Percentiles rank a stretch among this genome's conserved stretches.
These are phyloP conservation scores for Empidonax alnorum DNA, from an alignment of 2,113 vertebrate species.

Conservation along the genomic window DNA sequence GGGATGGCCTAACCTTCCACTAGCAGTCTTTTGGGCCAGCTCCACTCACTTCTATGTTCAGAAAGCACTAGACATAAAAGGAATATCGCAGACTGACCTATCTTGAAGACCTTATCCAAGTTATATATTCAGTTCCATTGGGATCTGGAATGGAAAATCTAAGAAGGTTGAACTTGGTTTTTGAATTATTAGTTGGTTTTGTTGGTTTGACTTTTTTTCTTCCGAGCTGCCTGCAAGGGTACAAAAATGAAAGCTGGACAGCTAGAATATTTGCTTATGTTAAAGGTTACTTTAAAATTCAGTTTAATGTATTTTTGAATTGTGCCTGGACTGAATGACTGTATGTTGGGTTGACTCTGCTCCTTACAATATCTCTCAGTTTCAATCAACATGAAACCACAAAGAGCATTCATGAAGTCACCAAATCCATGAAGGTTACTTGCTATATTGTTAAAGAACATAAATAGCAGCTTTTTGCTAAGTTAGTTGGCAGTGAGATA, in stretches of 20 bases:
- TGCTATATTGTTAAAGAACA: slow-evolving; percentile 23
- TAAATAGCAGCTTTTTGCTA: slow-evolving; percentile 51
- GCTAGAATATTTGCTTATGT: background rate
- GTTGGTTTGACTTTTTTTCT: background rate
- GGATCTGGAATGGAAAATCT: background rate
- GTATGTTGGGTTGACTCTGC: background rate
- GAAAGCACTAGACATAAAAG: background rate
- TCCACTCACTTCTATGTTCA: background rate
- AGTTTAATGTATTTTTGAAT: background rate
- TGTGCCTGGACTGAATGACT: background rate
- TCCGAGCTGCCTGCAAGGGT: background rate
- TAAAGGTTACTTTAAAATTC: background rate
- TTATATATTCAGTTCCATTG: background rate
- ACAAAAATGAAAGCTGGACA: background rate
- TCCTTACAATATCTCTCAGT: background rate
- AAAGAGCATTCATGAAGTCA: slow-evolving; percentile 13
- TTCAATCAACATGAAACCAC: slow-evolving; percentile 38
- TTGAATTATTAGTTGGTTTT: background rate
- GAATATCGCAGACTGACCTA: background rate
- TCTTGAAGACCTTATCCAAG: background rate
- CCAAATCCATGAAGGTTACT: slow-evolving; percentile 47
- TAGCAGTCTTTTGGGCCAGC: background rate
- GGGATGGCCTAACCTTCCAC: background rate
- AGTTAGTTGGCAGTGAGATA: slow-evolving; percentile 40
- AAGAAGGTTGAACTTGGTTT: background rate